Conservation (phyloP, 2,797 vertebrate genomes). For the Helarctos malayanus region DNA sequence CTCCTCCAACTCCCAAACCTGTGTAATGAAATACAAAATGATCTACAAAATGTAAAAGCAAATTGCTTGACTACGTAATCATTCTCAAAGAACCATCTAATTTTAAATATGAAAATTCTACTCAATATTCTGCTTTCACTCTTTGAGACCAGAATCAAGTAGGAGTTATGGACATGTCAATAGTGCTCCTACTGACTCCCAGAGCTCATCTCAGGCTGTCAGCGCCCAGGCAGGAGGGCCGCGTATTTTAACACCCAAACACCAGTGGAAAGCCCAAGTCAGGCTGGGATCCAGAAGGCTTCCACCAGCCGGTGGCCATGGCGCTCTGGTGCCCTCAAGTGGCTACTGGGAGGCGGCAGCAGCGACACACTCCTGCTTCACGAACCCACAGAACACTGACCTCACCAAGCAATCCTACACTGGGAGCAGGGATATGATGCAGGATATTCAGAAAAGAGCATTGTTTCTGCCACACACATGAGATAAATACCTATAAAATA, state of each 20-base stretch:
- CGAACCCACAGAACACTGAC: not conserved
- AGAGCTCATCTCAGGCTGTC: not conserved
- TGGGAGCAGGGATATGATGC: not conserved
- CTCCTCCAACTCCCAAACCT: rapidly evolving
- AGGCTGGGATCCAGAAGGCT: not conserved
- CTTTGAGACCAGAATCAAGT: not conserved
- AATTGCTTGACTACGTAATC: not conserved
- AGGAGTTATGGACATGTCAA: rapidly evolving
- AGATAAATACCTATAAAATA: conserved; percentile 76
- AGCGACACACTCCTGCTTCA: not conserved
- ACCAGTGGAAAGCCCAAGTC: not conserved
- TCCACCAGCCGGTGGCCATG: rapidly evolving
- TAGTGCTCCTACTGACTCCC: not conserved
- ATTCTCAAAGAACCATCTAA: not conserved
- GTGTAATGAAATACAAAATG: not conserved
- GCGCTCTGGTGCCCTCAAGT: conserved; percentile 37
- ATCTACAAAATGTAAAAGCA: not conserved
- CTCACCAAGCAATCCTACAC: not conserved
- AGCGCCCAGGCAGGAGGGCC: not conserved
- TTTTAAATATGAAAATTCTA: not conserved
- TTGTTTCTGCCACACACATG: conserved; percentile 66
- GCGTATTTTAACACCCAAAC: not conserved
- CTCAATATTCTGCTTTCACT: not conserved
- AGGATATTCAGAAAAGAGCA: not conserved
- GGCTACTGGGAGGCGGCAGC: not conserved